A percentile compares a stretch with the other conserved stretches of the same genome.
Evolutionary conservation across 2,113 vertebrate species (phyloP).

Genomic region (Theristicus caerulescens): DNA sequence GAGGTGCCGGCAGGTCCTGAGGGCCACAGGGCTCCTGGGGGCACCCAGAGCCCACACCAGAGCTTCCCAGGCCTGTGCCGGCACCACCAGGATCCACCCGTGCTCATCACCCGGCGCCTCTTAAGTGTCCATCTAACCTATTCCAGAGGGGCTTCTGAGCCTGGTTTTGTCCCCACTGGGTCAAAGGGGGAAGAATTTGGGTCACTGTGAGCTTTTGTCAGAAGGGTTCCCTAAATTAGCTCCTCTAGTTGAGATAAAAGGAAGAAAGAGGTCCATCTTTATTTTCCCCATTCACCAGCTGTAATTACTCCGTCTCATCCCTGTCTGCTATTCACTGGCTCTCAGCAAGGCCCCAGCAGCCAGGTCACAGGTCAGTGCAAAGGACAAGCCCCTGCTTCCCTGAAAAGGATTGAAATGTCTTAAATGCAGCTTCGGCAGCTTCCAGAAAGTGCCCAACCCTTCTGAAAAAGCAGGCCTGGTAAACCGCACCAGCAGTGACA

Average conservation of each 20-base stretch:
- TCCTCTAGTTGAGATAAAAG: not conserved
- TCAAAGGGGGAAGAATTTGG: not conserved
- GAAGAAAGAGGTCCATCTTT: slow-evolving; percentile 13
- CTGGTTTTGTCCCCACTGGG: not conserved
- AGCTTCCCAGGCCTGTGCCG: not conserved
- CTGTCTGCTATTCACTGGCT: slow-evolving; percentile 14
- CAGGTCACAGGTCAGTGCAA: not conserved
- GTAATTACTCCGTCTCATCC: not conserved
- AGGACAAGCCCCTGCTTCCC: not conserved
- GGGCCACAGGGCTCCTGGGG: not conserved
- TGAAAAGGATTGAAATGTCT: slow-evolving; percentile 7
- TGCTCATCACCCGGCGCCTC: not conserved
- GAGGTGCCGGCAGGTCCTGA: not conserved
- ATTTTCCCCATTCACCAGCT: not conserved
- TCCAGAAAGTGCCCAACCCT: not conserved
- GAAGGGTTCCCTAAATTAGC: slow-evolving; percentile 26
- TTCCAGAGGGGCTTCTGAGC: not conserved
- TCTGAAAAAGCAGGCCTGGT: not conserved
- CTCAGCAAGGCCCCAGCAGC: not conserved
- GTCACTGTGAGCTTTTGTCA: slow-evolving; percentile 12
- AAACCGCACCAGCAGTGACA: not conserved
- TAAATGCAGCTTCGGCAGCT: not conserved
- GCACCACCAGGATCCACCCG: not conserved
- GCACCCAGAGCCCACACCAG: not conserved
- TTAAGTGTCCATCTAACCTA: not conserved